Evolutionary conservation across 2,113 vertebrate genomes (phyloP).

Genomic region (Oreochromis aureus): DNA sequence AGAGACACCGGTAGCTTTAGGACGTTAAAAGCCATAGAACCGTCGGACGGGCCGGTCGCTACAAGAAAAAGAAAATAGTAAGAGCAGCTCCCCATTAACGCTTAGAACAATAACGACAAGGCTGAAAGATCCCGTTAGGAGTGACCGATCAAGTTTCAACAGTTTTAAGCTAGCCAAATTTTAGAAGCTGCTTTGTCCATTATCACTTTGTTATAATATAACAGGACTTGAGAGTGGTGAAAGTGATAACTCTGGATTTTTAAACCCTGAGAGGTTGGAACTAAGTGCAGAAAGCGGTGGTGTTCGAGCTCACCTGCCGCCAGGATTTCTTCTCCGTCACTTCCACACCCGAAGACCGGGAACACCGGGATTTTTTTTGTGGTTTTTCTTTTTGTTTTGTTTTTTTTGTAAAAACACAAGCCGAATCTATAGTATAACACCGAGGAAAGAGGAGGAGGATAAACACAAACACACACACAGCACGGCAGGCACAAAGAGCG

Average conservation of each 20-base stretch:
- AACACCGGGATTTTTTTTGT: background rate
- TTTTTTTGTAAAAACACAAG: background rate
- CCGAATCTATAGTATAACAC: background rate
- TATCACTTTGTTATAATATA: background rate
- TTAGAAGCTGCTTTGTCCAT: background rate
- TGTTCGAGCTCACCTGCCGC: constrained; percentile 9
- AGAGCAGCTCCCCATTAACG: background rate
- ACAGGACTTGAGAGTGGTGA: background rate
- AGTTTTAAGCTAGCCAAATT: background rate
- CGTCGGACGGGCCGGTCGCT: constrained; percentile 13
- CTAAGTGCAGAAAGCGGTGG: background rate
- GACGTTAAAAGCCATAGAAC: constrained; percentile 47
- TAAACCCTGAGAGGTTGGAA: background rate
- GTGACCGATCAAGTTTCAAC: background rate
- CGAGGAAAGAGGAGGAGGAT: background rate
- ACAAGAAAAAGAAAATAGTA: background rate
- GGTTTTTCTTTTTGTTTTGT: background rate
- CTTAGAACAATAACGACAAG: background rate
- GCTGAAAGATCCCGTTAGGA: background rate
- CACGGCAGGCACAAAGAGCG: constrained; percentile 52
- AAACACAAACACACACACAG: background rate
- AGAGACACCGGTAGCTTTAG: constrained; percentile 44
- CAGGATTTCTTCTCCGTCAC: background rate
- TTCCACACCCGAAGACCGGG: background rate
- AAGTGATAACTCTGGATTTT: background rate